phyloP scores from a whole-genome alignment of 2,797 vertebrate genomes.

The Acomys russatus region DNA sequence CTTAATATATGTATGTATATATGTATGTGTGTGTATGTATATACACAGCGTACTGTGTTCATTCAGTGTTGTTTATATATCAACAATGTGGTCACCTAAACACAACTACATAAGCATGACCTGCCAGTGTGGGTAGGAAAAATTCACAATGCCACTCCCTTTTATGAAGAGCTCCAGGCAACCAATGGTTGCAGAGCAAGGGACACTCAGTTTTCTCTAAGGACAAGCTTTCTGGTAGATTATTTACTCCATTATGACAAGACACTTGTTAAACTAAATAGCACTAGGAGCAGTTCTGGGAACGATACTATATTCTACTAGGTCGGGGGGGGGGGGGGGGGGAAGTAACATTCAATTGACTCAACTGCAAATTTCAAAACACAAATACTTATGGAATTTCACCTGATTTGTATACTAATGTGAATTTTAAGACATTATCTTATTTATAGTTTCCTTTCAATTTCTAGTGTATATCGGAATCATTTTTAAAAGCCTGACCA shows the following conservation, averaged over 20 bases:
- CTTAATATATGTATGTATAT: neutral
- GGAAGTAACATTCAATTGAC: neutral
- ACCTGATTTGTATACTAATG: slow-evolving; percentile 42
- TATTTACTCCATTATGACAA: neutral
- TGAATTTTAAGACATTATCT: neutral
- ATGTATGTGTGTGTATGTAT: neutral
- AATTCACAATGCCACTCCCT: too few species aligned
- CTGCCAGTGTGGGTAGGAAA: neutral
- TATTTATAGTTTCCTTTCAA: slow-evolving; percentile 12
- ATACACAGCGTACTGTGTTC: too few species aligned
- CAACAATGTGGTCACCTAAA: neutral
- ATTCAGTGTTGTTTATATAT: neutral
- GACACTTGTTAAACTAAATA: slow-evolving; percentile 8
- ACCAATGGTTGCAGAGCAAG: neutral
- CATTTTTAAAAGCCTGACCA: slow-evolving; percentile 22
- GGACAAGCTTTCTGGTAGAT: neutral
- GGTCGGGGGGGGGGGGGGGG: too few species aligned
- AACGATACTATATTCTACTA: slow-evolving; percentile 15
- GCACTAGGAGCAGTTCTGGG: slow-evolving; percentile 5
- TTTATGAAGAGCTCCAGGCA: neutral
- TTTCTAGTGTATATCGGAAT: neutral
- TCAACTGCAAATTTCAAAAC: slow-evolving; percentile 45
- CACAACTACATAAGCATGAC: neutral
- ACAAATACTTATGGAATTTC: slow-evolving; percentile 17
- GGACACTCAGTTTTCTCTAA: too few species aligned